Conservation (phyloP, 2,888 invertebrate species). For the Nomada ruficornis region DNA sequence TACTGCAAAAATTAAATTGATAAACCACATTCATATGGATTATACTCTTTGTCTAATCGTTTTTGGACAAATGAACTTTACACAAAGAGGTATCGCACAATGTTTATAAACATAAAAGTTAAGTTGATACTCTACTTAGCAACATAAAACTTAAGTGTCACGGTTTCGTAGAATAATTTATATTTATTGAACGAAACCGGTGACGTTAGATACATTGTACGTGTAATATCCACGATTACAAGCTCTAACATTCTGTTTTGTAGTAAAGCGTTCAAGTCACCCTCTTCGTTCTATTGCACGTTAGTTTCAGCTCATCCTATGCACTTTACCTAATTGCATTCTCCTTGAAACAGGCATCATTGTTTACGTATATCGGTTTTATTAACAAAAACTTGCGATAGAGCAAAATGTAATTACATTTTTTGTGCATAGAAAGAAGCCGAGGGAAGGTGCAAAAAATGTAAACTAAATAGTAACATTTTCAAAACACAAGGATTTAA, state of each 20-base stretch:
- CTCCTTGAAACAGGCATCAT: constrained; percentile 6
- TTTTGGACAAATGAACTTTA: too few relatives aligned
- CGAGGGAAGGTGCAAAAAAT: neutral
- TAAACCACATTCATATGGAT: too few relatives aligned
- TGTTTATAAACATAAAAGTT: too few relatives aligned
- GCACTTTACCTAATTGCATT: constrained; percentile 47
- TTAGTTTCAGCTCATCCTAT: constrained; percentile 23
- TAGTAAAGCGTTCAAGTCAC: constrained; percentile 6
- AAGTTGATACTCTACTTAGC: too few relatives aligned
- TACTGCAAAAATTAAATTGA: too few relatives aligned
- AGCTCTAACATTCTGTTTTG: constrained; percentile 24
- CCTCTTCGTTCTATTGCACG: neutral
- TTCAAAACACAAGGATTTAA: too few relatives aligned
- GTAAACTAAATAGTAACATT: too few relatives aligned
- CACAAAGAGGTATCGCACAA: too few relatives aligned
- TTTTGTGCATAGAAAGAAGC: neutral
- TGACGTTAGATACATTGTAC: neutral
- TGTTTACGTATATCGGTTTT: neutral
- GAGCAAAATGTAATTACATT: neutral
- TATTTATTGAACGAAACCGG: neutral
- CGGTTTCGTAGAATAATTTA: neutral
- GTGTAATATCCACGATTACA: constrained; percentile 13
- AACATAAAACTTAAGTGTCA: too few relatives aligned
- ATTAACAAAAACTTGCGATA: neutral
- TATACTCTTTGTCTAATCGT: too few relatives aligned